A percentile compares a stretch with the other conserved stretches of the same genome.
These are phyloP conservation scores for Epinotia demarniana DNA, from an alignment of 2,888 invertebrate species.

Conservation along the genomic window DNA sequence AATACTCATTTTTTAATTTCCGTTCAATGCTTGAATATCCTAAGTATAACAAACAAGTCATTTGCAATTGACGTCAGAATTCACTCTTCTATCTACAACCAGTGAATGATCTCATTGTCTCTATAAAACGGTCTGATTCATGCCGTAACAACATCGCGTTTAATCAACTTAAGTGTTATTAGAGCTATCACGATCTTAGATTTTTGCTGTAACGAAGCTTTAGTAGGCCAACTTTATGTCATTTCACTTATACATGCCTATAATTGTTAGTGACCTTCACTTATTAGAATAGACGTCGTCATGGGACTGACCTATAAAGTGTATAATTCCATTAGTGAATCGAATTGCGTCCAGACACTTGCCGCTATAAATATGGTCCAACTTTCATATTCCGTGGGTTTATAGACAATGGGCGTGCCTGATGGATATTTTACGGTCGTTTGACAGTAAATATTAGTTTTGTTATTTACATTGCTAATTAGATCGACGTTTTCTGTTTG, in stretches of 20 bases:
- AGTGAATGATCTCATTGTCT: constrained; percentile 63
- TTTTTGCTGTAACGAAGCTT: constrained; percentile 25
- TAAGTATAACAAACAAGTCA: background rate
- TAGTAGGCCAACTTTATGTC: constrained; percentile 30
- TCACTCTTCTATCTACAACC: constrained; percentile 43
- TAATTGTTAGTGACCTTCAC: constrained; percentile 42
- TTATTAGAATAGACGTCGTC: constrained; percentile 46
- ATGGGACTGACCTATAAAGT: constrained; percentile 53
- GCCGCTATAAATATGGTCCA: constrained; percentile 58
- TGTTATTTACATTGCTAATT: constrained; percentile 58
- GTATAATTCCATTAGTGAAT: constrained; percentile 63
- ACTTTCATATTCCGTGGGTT: constrained; percentile 58
- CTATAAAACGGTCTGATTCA: constrained; percentile 60
- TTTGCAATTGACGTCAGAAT: constrained; percentile 25
- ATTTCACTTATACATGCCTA: constrained; percentile 32
- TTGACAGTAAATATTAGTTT: constrained; percentile 62
- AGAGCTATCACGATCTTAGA: constrained; percentile 51
- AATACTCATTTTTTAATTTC: background rate
- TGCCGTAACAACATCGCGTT: constrained; percentile 51
- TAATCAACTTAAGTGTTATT: constrained; percentile 55
- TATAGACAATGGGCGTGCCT: constrained; percentile 64
- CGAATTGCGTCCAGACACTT: constrained; percentile 57
- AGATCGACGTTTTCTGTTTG: constrained; percentile 51
- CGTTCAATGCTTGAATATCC: background rate
- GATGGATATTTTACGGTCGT: constrained; percentile 61